Evolutionary conservation across 2,113 vertebrate genomes (phyloP).

Genomic region (Gobio gobio): DNA sequence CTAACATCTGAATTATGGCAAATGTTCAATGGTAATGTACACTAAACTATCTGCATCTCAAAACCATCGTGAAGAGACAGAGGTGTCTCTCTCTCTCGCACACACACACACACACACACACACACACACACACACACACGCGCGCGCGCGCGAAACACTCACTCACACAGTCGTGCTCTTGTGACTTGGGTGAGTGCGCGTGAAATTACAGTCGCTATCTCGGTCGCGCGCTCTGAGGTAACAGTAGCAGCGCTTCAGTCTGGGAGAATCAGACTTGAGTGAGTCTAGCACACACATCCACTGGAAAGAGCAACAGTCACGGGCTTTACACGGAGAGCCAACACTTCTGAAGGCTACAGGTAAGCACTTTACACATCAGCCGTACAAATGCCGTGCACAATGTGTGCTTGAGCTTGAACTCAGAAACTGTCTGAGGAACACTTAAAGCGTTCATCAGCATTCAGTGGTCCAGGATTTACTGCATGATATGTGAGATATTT

Average conservation of each 20-base stretch:
- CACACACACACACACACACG: not conserved
- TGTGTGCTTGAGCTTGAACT: not conserved
- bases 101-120: not conserved
- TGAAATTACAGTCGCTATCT: slow-evolving; percentile 48
- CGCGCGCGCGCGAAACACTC: not conserved
- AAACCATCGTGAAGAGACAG: not conserved
- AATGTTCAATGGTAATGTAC: not conserved
- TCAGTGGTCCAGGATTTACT: not conserved
- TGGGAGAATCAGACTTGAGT: slow-evolving; percentile 21
- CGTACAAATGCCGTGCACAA: not conserved
- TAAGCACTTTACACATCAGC: slow-evolving; percentile 20
- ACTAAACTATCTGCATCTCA: not conserved
- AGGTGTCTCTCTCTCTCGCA: not conserved
- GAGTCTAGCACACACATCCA: not conserved
- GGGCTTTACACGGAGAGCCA: not conserved
- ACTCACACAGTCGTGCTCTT: slow-evolving; percentile 24
- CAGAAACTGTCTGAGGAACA: not conserved
- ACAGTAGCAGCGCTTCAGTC: not conserved
- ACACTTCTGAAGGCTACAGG: slow-evolving; percentile 31
- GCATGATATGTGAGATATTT: not conserved
- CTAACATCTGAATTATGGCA: not conserved
- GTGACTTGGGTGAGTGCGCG: slow-evolving; percentile 41
- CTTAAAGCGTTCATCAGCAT: not conserved
- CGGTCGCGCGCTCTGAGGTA: slow-evolving; percentile 38
- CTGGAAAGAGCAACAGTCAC: slow-evolving; percentile 24